Base-by-base conservation (phyloP, 2,888 invertebrate genomes). In the Prenolepis imparis region DNA sequence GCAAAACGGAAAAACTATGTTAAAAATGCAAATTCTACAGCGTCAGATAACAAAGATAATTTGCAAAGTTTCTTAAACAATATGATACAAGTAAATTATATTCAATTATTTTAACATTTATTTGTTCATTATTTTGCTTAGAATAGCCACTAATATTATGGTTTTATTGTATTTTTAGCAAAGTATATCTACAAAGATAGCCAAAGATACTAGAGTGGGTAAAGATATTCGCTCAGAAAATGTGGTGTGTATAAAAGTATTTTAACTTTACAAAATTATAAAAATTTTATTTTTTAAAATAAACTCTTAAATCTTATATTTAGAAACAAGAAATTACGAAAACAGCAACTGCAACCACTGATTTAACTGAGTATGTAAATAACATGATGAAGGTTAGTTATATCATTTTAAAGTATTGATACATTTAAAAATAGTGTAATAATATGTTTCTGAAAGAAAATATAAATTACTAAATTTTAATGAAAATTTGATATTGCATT, bases 61-160 rank as follows among this genome's bases (percentile, higher is more conserved):
- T 55, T 86, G 1, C 80, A 86, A 59, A 32, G 86, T 39, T 70
- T 52, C n/a, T 82, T 90, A 15, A 18, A 86, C 59, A 83, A 90
- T 32, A 88, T 91, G 57, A 55, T 78, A 15, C 39, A 86, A 59
- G 88, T 90, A 86, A 87, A 88, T 44, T 85, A 88, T 68, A 77
- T 89, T 36, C 72, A 88, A 41, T 41, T 18, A 24, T 18, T 70
- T 59, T 1, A 21, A 41, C n/a, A 52, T 48, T 3, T 21, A 55
- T 72, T 57, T n/a, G 44, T 41, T 15, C 36, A 61, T 52, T 44
- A 61, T 32, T 63, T 63, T 12, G n/a, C 9, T 9, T 57, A 6
- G 3, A 55, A 70, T 32, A 55, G 15, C 21, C 15, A 9, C 9
- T 1, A 55, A 36, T 36, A 5, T 41, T 39, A 24, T 44, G 6